phyloP scores from a whole-genome alignment of 2,113 vertebrate genomes.

The Rhizomys pruinosus region DNA sequence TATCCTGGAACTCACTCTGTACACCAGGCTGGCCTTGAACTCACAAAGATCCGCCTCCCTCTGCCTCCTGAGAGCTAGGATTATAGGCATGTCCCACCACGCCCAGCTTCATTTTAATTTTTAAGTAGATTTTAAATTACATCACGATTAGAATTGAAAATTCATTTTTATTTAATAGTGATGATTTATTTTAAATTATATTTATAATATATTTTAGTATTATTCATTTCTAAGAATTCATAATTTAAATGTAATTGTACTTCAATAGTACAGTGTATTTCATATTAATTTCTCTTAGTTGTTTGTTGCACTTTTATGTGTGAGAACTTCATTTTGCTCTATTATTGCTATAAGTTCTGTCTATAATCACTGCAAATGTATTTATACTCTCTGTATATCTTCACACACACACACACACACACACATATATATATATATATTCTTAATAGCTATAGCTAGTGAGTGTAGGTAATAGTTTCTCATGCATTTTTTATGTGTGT shows the following conservation, averaged over 20 bases:
- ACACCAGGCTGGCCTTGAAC: too few species aligned
- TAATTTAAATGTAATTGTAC: neutral
- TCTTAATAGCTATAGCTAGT: slow-evolving; percentile 43
- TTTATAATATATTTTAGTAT: neutral
- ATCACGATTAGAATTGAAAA: neutral
- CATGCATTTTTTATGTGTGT: slow-evolving; percentile 75
- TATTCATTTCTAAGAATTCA: slow-evolving; percentile 41
- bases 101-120: too few species aligned
- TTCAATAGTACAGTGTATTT: neutral
- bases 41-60: too few species aligned
- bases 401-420: neutral
- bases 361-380: slow-evolving; percentile 49
- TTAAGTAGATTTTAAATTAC: slow-evolving; percentile 47
- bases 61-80: too few species aligned
- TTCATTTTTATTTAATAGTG: neutral
- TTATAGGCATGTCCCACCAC: too few species aligned
- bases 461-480: slow-evolving; percentile 57
- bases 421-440: neutral
- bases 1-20: too few species aligned
- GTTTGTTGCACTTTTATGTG: neutral
- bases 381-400: slow-evolving; percentile 48
- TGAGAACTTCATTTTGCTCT: neutral
- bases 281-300: slow-evolving; percentile 12
- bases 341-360: neutral
- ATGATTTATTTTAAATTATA: neutral